Base-by-base conservation (phyloP, 1,140 invertebrate genomes). In the Amphibalanus amphitrite region DNA sequence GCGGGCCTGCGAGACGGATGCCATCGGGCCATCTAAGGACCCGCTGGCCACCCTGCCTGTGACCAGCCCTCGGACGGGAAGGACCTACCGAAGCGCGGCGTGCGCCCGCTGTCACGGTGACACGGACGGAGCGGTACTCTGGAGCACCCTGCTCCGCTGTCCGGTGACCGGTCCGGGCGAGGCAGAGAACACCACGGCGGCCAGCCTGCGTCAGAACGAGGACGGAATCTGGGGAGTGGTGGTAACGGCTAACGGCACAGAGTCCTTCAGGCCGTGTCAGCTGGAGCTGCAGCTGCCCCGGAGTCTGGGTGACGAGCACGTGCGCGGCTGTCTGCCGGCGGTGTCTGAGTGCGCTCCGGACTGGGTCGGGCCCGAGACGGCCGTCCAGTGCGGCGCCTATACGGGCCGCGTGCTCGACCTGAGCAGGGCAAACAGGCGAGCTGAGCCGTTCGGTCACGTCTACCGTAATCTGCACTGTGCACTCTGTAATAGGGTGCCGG, bases 381-480 rank as follows among this genome's bases (percentile, higher is more conserved):
- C 65, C 6, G 69, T 73, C 15, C 69, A 73, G 3, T 82, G 81
- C 72, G 76, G 77, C 70, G 78, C 80, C 0, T 82, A 82, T 74
- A 82, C 81, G 0, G 78, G 81, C 0, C 77, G 82, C 3, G 79
- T 83, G 8, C 82, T 82, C 47, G 47, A 59, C 20, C 1, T 20
- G 15, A 38, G 33, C 33, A 38, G 33, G 15, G 15, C 4, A 15
- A 38, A 38, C 47, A 6, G 23, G 10, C 47, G 47, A 8, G 13
- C 13, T 23, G 47, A 13, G 40, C 64, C 70, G 23, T 70, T 72
- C 38, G 65, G 71, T 64, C 40, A 68, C 76, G 74, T 76, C 6
- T 86, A 83, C 75, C 78, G 82, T 73, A 87, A 87, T 73, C 75
- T 80, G 0, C 84, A 86, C 74, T 87, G 85, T 75, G 85, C 85